These are phyloP conservation scores for Capreolus pygargus DNA, from an alignment of 2,113 vertebrate species.

Conservation along the genomic window DNA sequence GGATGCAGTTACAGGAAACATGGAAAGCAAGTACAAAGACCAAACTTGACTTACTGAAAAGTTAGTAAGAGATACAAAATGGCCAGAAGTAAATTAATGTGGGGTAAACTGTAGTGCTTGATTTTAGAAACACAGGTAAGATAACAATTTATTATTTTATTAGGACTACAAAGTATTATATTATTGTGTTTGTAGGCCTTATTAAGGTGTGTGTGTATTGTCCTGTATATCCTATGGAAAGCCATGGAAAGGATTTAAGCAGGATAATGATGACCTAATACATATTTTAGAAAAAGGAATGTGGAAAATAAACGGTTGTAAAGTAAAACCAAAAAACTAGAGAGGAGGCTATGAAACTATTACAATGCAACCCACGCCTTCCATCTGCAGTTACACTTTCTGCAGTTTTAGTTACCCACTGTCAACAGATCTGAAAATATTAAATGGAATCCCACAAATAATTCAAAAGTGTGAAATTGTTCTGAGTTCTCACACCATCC, in stretches of 20 bases:
- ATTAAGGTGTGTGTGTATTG: background rate
- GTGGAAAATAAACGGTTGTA: background rate
- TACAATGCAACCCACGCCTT: background rate
- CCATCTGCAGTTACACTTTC: background rate
- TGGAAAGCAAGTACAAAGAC: background rate
- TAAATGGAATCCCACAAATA: background rate
- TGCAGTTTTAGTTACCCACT: background rate
- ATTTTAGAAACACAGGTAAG: background rate
- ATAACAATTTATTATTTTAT: background rate
- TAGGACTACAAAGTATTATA: background rate
- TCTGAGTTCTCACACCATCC: background rate
- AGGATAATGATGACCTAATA: background rate
- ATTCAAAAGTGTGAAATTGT: background rate
- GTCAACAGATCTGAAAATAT: background rate
- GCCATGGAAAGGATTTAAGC: background rate
- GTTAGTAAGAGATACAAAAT: background rate
- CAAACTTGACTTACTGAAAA: background rate
- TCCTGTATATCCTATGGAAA: background rate
- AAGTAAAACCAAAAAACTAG: background rate
- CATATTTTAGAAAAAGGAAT: background rate
- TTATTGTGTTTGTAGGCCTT: background rate
- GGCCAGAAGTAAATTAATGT: background rate
- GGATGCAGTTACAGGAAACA: background rate
- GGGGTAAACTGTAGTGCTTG: background rate
- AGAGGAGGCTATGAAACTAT: background rate